Evolutionary conservation across 2,113 vertebrate species (phyloP).

Genomic region (Chloropsis hardwickii): DNA sequence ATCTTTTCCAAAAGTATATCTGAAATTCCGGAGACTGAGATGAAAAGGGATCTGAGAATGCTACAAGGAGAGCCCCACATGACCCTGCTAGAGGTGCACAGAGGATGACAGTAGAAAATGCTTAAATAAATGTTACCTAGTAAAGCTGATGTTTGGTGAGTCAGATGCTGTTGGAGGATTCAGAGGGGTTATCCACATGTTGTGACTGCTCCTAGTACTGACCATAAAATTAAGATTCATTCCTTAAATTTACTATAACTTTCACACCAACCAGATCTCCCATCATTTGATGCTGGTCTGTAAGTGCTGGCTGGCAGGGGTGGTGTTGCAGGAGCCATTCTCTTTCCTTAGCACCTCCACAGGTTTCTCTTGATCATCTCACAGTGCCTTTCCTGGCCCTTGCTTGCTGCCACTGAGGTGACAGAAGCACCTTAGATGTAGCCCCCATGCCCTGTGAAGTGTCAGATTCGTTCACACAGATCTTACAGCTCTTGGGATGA

Average conservation of each 20-base stretch:
- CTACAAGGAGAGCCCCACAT: too few species aligned
- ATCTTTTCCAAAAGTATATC: not conserved
- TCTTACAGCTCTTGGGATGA: not conserved
- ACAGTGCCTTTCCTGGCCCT: not conserved
- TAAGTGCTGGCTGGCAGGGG: not conserved
- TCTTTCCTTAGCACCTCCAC: not conserved
- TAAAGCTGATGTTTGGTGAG: not conserved
- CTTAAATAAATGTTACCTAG: not conserved
- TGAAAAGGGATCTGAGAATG: not conserved
- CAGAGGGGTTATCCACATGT: not conserved
- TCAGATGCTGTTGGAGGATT: not conserved
- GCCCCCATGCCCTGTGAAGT: not conserved
- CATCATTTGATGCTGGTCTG: not conserved
- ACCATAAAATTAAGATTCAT: not conserved
- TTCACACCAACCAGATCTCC: not conserved
- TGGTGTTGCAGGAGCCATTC: not conserved
- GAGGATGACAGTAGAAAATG: not conserved
- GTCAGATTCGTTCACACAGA: not conserved
- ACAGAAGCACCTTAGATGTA: not conserved
- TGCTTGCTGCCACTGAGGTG: not conserved
- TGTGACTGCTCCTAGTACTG: not conserved
- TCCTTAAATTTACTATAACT: not conserved
- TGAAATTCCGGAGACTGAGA: not conserved
- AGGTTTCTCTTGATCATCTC: not conserved
- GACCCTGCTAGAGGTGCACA: not conserved